Percentiles rank a stretch among this genome's conserved stretches.
Conservation (phyloP, 2,113 vertebrate genomes). For the Erythrolamprus reginae region DNA sequence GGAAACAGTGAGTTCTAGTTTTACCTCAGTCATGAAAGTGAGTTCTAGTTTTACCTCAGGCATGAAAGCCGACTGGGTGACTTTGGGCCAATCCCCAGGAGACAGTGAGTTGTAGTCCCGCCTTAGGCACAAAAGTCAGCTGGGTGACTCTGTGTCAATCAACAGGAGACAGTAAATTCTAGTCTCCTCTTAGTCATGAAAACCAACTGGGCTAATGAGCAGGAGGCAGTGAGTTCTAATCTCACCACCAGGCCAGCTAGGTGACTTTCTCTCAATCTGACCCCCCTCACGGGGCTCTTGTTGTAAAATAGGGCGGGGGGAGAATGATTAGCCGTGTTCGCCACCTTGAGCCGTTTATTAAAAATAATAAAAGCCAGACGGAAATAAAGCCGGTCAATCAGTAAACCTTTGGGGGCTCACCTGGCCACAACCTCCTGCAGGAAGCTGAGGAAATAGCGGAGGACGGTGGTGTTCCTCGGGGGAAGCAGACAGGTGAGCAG, state of each 20-base stretch:
- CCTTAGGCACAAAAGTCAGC: no score
- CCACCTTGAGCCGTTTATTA: no score
- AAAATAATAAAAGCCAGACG: no score
- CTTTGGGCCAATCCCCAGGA: no score
- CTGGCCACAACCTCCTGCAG: conserved; percentile 53
- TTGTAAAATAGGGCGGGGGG: not conserved
- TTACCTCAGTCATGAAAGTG: not conserved
- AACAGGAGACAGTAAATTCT: no score
- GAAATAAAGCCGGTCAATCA: no score
- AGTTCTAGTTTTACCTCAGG: not conserved
- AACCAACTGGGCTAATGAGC: no score
- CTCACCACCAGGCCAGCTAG: accelerated
- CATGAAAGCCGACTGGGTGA: no score
- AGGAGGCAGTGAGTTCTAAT: no score
- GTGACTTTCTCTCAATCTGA: not conserved
- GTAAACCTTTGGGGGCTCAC: conserved; percentile 19
- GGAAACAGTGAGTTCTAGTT: no score
- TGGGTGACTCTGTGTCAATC: no score
- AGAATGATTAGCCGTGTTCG: not conserved
- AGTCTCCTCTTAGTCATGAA: not conserved
- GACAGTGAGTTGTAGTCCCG: no score
- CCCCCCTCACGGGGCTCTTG: not conserved
- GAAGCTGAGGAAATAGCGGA: conserved; percentile 60
- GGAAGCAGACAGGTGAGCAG: conserved; percentile 61
- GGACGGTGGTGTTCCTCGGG: conserved; percentile 1